These are phyloP conservation scores for Periparus ater DNA, from an alignment of 2,797 vertebrate species.

Conservation along the genomic window DNA sequence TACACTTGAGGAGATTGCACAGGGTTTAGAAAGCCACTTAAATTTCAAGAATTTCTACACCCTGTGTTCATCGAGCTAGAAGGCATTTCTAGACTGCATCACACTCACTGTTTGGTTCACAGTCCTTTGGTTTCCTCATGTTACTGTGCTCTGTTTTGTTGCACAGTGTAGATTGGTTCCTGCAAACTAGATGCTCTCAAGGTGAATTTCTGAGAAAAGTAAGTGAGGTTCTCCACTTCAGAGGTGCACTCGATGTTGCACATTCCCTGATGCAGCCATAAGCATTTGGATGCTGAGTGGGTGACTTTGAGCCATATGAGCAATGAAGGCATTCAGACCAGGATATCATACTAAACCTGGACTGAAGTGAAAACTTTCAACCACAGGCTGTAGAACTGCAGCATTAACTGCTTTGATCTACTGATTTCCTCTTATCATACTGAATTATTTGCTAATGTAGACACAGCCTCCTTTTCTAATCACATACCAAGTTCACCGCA, in stretches of 20 bases:
- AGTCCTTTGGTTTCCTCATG: not conserved
- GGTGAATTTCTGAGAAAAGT: not conserved
- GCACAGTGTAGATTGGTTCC: not conserved
- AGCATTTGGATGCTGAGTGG: not conserved
- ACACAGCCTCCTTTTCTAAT: not conserved
- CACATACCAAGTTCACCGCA: not conserved
- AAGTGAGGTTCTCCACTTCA: not conserved
- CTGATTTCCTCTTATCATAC: not conserved
- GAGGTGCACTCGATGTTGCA: not conserved
- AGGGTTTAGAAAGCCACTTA: not conserved
- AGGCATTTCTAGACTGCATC: not conserved
- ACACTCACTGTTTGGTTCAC: not conserved
- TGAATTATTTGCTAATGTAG: conserved; percentile 23
- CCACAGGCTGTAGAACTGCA: not conserved
- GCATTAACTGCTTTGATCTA: not conserved
- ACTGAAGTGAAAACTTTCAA: not conserved
- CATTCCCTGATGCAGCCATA: not conserved
- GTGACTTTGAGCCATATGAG: not conserved
- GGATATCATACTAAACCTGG: not conserved
- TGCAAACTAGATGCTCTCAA: not conserved
- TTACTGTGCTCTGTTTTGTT: not conserved
- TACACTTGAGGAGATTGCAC: not conserved
- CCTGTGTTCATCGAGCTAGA: not conserved
- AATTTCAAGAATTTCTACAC: not conserved
- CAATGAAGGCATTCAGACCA: not conserved